Evolutionary conservation across 1,140 invertebrate species (phyloP).

Genomic region (Rhopalosiphum maidis): DNA sequence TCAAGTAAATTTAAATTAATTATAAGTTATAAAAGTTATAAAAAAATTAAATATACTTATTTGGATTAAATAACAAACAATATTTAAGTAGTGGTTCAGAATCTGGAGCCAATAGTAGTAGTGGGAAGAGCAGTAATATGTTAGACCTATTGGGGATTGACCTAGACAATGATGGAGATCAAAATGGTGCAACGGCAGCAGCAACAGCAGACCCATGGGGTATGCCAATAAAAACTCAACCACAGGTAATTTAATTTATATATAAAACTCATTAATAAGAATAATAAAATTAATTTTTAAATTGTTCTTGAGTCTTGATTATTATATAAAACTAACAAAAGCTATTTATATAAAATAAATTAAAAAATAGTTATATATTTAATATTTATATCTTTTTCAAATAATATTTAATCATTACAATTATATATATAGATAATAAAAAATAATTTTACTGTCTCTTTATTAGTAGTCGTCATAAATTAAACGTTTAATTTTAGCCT

Average conservation of each 20-base stretch:
- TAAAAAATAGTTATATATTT: too few species aligned
- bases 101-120: conserved; percentile 54
- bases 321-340: neutral
- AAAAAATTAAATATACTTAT: neutral
- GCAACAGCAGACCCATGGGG: conserved; percentile 68
- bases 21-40: neutral
- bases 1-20: conserved; percentile 69
- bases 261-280: neutral
- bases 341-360: neutral
- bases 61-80: conserved; percentile 44
- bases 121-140: conserved; percentile 69
- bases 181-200: conserved; percentile 48
- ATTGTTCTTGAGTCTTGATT: neutral
- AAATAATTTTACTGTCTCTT: neutral
- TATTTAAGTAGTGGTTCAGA: conserved; percentile 57
- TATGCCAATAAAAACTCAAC: conserved; percentile 55
- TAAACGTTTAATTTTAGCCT: conserved; percentile 45
- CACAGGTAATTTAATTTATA: conserved; percentile 59
- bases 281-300: neutral
- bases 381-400: neutral
- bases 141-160: conserved; percentile 83
- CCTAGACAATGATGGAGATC: conserved; percentile 65
- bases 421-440: neutral
- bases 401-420: neutral
- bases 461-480: too few species aligned